phyloP scores from a whole-genome alignment of 2,113 vertebrate species.

The Caretta caretta region DNA sequence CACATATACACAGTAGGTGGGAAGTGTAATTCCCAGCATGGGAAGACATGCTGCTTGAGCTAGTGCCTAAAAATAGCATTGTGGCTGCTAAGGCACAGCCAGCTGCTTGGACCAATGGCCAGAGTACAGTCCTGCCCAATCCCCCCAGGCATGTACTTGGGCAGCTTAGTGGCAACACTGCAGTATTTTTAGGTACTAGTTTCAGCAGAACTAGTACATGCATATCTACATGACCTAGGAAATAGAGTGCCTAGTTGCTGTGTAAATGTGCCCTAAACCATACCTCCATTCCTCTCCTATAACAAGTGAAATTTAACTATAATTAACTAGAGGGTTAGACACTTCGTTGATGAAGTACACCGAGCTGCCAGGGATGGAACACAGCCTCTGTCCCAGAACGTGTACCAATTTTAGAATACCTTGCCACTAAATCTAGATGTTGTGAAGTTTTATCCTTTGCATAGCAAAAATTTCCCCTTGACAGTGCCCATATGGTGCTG shows the following conservation, averaged over 20 bases:
- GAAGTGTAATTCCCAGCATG: not conserved
- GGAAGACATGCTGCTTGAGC: not conserved
- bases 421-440: not conserved
- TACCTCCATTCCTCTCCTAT: not conserved
- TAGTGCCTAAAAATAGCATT: not conserved
- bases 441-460: not conserved
- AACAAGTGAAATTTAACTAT: not conserved
- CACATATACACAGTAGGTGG: not conserved
- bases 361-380: not conserved
- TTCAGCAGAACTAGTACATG: no score
- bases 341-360: not conserved
- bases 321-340: not conserved
- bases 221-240: not conserved
- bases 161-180: not conserved
- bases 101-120: not conserved
- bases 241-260: not conserved
- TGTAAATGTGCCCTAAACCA: not conserved
- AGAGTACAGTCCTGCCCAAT: not conserved
- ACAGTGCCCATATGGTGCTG: not conserved
- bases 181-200: no score
- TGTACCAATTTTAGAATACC: not conserved
- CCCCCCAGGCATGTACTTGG: not conserved
- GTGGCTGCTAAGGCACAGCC: not conserved
- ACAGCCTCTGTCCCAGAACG: not conserved
- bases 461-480: not conserved